phyloP scores from a whole-genome alignment of 2,797 vertebrate genomes.

The Paguma larvata region DNA sequence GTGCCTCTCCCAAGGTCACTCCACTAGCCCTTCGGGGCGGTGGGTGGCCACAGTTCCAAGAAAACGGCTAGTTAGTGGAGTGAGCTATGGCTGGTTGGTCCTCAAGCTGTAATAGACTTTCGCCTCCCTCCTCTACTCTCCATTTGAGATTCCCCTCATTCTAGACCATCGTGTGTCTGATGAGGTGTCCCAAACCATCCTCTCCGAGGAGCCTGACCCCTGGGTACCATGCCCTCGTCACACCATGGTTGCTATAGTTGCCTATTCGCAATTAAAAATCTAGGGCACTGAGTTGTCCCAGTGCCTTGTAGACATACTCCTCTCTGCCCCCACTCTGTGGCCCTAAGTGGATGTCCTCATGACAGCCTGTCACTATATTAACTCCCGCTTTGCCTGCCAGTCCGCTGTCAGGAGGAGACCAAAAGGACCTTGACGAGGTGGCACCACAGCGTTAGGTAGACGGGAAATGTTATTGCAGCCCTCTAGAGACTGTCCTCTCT shows the following conservation, averaged over 20 bases:
- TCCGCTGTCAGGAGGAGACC: not conserved
- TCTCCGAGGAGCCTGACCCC: not conserved
- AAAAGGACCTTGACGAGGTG: not conserved
- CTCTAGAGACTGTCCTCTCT: not conserved
- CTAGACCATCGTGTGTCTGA: not conserved
- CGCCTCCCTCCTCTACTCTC: not conserved
- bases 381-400: not conserved
- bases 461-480: not conserved
- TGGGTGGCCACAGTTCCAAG: not conserved
- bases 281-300: not conserved
- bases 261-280: not conserved
- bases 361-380: not conserved
- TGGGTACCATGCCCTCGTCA: not conserved
- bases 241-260: not conserved
- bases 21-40: not conserved
- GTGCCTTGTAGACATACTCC: not conserved
- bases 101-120: not conserved
- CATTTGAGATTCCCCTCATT: not conserved
- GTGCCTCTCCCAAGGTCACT: not conserved
- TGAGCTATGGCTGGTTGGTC: rapidly evolving
- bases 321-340: not conserved
- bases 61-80: not conserved
- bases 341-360: not conserved
- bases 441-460: not conserved
- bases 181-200: not conserved